Base-by-base conservation (phyloP, 2,113 vertebrate genomes). In the Ondatra zibethicus region DNA sequence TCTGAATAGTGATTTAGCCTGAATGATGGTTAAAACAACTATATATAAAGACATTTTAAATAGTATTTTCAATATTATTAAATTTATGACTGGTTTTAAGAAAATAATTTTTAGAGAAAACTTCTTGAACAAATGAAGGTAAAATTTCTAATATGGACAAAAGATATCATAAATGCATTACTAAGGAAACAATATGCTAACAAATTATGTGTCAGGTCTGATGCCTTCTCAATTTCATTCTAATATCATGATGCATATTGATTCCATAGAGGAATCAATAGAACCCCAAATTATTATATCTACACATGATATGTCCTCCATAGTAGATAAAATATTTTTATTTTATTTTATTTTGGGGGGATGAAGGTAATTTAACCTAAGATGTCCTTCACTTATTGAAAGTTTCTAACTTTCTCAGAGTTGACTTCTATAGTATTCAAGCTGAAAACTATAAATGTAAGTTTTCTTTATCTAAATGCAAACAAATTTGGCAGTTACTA, bases 101-200 rank as follows among this genome's bases (percentile, higher is more conserved):
- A 77, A 96, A 91, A 92, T 77, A 55, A 81, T 89, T 87, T 55
- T 68, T 0, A 23, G 4, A 36, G 3, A 92, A 9, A 87, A 58
- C 3, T 66, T 92, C 2, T 85, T 96, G 81, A 58, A 72, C 47
- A 92, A 97, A 93, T 86, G 92, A 50, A 87, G 27, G 82, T 75
- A 93, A 84, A 95, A 80, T 94, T 87, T 3, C 27, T 82, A 45
- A 91, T 36, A 45, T 31, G 9, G 92, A 39, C 31, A 42, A 80
- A 91, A 75, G 7, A 70, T n/a, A 88, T 73, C 45, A 82, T 8
- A 12, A 0, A 11, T 25, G 85, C 9, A 81, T 86, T 95, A 36
- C 16, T 81, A 65, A 80, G 27, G 2, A 70, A 65, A 12, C 0
- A 13, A 76, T 7, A 45, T 72, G 31, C n/a, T 73, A 42, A 93